Conservation (phyloP, 2,888 invertebrate genomes). For the Nemoura dubitans region DNA sequence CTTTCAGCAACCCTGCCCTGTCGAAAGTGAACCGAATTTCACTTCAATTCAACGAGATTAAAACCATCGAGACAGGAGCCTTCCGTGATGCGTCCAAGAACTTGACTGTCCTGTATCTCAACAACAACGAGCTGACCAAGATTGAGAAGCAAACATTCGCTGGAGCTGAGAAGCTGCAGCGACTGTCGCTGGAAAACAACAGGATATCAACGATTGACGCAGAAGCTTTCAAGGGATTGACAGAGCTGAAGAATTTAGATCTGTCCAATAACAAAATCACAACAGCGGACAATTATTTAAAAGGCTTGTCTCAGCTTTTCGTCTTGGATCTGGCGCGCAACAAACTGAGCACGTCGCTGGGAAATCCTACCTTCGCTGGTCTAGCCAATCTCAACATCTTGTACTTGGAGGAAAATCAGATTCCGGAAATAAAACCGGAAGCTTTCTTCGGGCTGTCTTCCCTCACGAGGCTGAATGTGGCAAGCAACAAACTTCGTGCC, state of each 20-base stretch:
- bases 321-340: not conserved
- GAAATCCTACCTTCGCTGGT: not conserved
- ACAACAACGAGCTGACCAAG: not conserved
- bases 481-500: not conserved
- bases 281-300: not conserved
- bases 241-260: not conserved
- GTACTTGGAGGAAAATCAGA: not conserved
- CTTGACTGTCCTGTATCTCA: not conserved
- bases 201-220: not conserved
- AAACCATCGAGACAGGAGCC: not conserved
- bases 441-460: not conserved
- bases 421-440: not conserved
- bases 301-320: not conserved
- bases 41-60: not conserved
- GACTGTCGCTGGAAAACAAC: not conserved
- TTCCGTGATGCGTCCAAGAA: not conserved
- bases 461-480: not conserved
- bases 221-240: not conserved
- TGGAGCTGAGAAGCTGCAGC: not conserved
- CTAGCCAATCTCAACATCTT: not conserved
- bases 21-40: not conserved
- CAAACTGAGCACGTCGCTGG: not conserved
- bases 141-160: not conserved
- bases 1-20: not conserved
- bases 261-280: not conserved